Percentiles rank a stretch among this genome's conserved stretches.
phyloP scores from a whole-genome alignment of 2,888 invertebrate species.

The Lithophane socia region DNA sequence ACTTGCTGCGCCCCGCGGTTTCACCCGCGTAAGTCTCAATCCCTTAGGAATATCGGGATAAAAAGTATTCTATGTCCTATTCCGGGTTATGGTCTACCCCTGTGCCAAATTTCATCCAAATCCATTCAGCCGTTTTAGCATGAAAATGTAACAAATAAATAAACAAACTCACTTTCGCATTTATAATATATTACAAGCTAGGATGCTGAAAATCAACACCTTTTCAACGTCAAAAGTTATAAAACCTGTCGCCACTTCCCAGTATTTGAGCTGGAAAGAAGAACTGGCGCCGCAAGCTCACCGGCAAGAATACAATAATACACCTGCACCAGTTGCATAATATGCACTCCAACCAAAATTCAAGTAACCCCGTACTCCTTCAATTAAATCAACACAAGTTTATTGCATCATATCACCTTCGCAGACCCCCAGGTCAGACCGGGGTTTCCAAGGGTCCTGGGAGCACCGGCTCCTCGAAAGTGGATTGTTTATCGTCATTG shows the following conservation, averaged over 20 bases:
- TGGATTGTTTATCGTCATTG: conserved; percentile 46
- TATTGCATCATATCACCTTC: conserved; percentile 47
- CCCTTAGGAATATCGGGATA: too few species aligned
- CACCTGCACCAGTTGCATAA: too few species aligned
- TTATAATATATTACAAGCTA: too few species aligned
- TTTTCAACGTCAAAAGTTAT: neutral
- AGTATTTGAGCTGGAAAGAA: too few species aligned
- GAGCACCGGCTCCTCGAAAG: conserved; percentile 49
- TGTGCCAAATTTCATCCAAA: too few species aligned
- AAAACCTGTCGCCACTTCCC: neutral
- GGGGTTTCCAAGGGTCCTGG: conserved; percentile 25
- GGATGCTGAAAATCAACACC: neutral
- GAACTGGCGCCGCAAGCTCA: neutral
- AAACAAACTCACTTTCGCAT: too few species aligned
- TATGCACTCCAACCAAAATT: neutral
- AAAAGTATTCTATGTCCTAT: too few species aligned
- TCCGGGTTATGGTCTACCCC: too few species aligned
- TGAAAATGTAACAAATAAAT: too few species aligned
- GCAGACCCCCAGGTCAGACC: conserved; percentile 45
- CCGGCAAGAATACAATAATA: neutral
- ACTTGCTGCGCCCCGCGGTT: too few species aligned
- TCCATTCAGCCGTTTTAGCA: too few species aligned
- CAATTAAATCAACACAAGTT: conserved; percentile 38
- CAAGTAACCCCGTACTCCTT: neutral
- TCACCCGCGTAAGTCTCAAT: too few species aligned